phyloP scores from a whole-genome alignment of 2,113 vertebrate species.

The Colaptes auratus region DNA sequence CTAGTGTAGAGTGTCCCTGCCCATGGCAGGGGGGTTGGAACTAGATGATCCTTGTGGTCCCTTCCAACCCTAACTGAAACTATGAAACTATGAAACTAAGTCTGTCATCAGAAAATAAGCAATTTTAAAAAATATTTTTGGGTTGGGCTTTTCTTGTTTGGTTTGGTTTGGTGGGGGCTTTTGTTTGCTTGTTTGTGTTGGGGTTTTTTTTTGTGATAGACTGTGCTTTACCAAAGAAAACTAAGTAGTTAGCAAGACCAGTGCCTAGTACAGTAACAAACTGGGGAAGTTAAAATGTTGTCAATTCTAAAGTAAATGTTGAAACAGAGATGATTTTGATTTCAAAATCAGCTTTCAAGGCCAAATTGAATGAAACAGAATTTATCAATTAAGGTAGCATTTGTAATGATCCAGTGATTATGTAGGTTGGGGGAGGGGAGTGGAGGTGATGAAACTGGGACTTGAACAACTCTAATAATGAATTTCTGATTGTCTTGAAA shows the following conservation, averaged over 20 bases:
- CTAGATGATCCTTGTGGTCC: too few species aligned
- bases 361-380: background rate
- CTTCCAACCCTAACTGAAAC: too few species aligned
- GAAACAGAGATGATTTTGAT: background rate
- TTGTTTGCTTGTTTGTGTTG: too few species aligned
- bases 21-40: too few species aligned
- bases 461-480: slow-evolving; percentile 41
- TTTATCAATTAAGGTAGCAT: background rate
- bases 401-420: background rate
- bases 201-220: too few species aligned
- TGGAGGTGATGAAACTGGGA: background rate
- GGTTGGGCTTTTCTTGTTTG: background rate
- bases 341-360: background rate
- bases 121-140: background rate
- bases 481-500: slow-evolving; percentile 47
- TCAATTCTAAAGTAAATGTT: background rate
- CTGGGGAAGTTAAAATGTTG: background rate
- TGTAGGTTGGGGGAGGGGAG: background rate
- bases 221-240: background rate
- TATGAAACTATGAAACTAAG: too few species aligned
- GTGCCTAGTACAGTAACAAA: background rate
- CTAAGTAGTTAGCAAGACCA: fast-evolving
- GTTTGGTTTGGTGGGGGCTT: too few species aligned
- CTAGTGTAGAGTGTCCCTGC: too few species aligned
- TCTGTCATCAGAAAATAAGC: background rate